Evolutionary conservation across 1,140 invertebrate genomes (phyloP).

Genomic region (Drosophila insularis): DNA sequence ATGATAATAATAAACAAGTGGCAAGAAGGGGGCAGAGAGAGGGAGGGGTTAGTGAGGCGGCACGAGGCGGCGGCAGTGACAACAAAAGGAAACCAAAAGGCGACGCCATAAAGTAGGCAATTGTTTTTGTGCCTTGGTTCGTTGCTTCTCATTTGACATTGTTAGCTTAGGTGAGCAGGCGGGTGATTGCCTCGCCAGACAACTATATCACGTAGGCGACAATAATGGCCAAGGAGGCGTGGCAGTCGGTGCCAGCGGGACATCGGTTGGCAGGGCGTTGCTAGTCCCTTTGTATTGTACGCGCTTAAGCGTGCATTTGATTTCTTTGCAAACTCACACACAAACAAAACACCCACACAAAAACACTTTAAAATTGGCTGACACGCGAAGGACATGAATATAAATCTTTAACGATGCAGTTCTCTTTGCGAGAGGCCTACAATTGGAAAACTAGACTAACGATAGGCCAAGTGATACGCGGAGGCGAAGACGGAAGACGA

Average conservation of each 20-base stretch:
- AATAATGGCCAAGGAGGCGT: neutral
- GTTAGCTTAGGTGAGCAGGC: conserved; percentile 19
- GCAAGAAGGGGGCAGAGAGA: neutral
- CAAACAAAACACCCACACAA: conserved; percentile 25
- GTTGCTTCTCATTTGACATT: conserved; percentile 36
- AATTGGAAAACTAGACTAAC: neutral
- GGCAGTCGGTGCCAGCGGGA: neutral
- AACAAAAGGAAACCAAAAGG: conserved; percentile 18
- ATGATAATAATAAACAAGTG: conserved; percentile 60
- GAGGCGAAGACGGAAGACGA: neutral
- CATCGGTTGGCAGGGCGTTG: neutral
- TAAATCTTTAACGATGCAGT: conserved; percentile 68
- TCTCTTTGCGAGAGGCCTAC: neutral
- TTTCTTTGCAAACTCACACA: conserved; percentile 43
- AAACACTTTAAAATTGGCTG: conserved; percentile 54
- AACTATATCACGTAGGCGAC: conserved; percentile 12
- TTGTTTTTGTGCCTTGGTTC: conserved; percentile 55
- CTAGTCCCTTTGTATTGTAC: conserved; percentile 26
- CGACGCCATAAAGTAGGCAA: conserved; percentile 61
- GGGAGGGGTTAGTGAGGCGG: neutral
- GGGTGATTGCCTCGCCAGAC: conserved; percentile 3
- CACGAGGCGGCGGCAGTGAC: conserved; percentile 11
- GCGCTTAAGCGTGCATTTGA: conserved; percentile 47
- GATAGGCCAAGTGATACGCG: neutral
- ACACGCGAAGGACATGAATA: conserved; percentile 63